These are phyloP conservation scores for Cephus pulcher DNA, from an alignment of 2,888 invertebrate species.

Conservation along the genomic window DNA sequence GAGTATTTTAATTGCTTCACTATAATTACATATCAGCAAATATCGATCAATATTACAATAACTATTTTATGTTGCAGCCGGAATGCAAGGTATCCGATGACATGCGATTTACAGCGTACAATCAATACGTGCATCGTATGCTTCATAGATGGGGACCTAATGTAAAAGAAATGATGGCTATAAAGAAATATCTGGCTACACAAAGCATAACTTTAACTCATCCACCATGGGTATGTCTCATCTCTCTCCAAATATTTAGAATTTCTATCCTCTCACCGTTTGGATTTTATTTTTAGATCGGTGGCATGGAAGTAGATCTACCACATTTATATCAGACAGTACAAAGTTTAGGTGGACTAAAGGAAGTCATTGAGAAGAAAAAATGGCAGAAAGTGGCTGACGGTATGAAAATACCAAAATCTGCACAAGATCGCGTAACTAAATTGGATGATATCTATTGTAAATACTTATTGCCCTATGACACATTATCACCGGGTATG, in stretches of 20 bases:
- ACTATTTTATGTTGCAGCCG: conserved; percentile 67
- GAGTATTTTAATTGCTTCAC: conserved; percentile 21
- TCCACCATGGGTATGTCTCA: conserved; percentile 78
- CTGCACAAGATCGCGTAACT: conserved; percentile 82
- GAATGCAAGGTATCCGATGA: conserved; percentile 87
- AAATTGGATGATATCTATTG: conserved; percentile 91
- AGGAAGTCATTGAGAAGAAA: conserved; percentile 87
- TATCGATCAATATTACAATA: conserved; percentile 10
- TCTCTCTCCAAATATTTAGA: background rate
- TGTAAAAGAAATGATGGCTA: conserved; percentile 85
- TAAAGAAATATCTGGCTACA: conserved; percentile 82
- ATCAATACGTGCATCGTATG: conserved; percentile 92
- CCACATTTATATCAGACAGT: conserved; percentile 88
- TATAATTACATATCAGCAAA: background rate
- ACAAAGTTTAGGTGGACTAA: conserved; percentile 86
- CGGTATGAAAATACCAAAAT: conserved; percentile 85
- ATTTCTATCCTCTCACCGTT: background rate
- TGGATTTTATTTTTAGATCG: conserved; percentile 71
- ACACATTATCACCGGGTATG: conserved; percentile 79
- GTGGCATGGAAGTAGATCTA: conserved; percentile 91
- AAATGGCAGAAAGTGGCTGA: conserved; percentile 91
- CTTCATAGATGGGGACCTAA: conserved; percentile 90
- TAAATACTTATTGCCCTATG: conserved; percentile 90
- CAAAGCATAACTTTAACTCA: conserved; percentile 81
- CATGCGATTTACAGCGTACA: conserved; percentile 87